Evolutionary conservation across 2,113 vertebrate species (phyloP).

Genomic region (Bambusicola thoracicus): DNA sequence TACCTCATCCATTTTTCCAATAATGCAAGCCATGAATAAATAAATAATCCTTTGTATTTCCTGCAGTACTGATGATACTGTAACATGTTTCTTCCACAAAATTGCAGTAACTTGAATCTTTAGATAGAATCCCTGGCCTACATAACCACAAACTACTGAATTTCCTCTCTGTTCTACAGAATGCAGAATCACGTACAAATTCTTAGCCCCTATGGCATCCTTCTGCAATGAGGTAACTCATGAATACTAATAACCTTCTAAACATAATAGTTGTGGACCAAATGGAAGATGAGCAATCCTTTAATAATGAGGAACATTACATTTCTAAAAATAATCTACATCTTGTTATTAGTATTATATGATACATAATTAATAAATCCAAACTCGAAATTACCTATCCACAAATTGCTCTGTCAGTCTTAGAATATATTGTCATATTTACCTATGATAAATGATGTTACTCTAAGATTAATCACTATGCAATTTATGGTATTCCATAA

Average conservation of each 20-base stretch:
- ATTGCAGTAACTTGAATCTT: not conserved
- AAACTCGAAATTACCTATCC: slow-evolving; percentile 45
- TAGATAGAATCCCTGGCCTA: not conserved
- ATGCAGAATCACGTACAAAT: slow-evolving; percentile 20
- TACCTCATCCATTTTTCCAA: not conserved
- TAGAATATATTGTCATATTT: not conserved
- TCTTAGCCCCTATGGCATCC: not conserved
- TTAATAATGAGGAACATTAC: not conserved
- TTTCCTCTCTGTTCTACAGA: not conserved
- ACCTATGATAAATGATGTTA: not conserved
- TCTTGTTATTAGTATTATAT: not conserved
- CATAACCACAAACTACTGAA: not conserved
- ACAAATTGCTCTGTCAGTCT: not conserved
- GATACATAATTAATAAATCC: slow-evolving; percentile 16
- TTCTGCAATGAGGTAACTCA: slow-evolving; percentile 48
- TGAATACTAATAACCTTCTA: slow-evolving; percentile 57
- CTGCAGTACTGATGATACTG: not conserved
- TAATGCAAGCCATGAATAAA: not conserved
- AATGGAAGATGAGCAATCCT: slow-evolving; percentile 29
- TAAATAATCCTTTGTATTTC: not conserved
- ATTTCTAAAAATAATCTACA: slow-evolving; percentile 34
- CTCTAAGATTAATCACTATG: not conserved
- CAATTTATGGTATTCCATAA: not conserved
- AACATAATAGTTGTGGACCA: slow-evolving; percentile 21
- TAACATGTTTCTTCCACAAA: not conserved